These are phyloP conservation scores for Caretta caretta DNA, from an alignment of 2,113 vertebrate species.

Conservation along the genomic window DNA sequence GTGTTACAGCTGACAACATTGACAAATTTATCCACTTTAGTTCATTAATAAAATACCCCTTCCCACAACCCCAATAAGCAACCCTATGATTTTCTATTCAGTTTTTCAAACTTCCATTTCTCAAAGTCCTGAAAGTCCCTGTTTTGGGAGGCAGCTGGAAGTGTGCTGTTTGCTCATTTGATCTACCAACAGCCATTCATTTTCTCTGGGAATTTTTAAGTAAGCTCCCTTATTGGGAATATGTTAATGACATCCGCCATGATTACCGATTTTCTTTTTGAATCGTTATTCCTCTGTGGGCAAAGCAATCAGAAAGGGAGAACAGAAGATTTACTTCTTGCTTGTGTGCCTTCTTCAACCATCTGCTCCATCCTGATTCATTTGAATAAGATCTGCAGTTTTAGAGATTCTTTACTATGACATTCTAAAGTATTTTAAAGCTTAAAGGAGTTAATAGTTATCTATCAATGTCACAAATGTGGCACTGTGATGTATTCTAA, in stretches of 20 bases:
- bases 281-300: constrained; percentile 93
- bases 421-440: constrained; percentile 76
- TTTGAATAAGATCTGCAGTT: constrained; percentile 89
- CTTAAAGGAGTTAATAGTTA: constrained; percentile 80
- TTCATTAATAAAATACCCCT: constrained; percentile 39
- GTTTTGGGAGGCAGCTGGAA: constrained; percentile 87
- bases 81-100: neutral
- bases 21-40: constrained; percentile 13
- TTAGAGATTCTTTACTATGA: constrained; percentile 79
- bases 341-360: constrained; percentile 87
- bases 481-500: constrained; percentile 64
- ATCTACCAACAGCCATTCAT: constrained; percentile 84
- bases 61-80: constrained; percentile 12
- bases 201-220: constrained; percentile 85
- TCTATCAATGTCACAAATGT: constrained; percentile 74
- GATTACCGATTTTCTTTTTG: constrained; percentile 97
- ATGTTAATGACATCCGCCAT: constrained; percentile 94
- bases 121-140: constrained; percentile 41
- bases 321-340: constrained; percentile 90
- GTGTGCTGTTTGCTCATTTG: constrained; percentile 81
- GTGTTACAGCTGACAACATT: constrained; percentile 5
- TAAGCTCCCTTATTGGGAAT: constrained; percentile 93
- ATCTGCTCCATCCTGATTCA: constrained; percentile 88
- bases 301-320: constrained; percentile 92
- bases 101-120: constrained; percentile 66